Evolutionary conservation across 2,113 vertebrate genomes (phyloP).

Genomic region (Polypterus bichir): DNA sequence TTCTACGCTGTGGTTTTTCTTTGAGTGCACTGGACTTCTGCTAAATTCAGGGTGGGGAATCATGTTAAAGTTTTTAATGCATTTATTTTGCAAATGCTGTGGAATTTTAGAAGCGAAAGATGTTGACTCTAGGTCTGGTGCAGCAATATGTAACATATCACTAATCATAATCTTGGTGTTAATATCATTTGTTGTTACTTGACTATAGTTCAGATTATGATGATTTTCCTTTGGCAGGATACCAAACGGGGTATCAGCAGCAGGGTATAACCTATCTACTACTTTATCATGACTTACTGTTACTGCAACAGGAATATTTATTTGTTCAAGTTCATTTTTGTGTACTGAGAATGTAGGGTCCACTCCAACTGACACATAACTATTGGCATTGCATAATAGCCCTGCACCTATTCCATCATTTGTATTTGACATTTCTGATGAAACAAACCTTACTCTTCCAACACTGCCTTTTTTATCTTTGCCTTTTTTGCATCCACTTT

Average conservation of each 20-base stretch:
- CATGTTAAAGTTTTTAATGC: conserved; percentile 20
- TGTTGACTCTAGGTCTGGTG: too few species aligned
- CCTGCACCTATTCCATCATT: not conserved
- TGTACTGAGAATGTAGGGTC: too few species aligned
- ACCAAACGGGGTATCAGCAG: not conserved
- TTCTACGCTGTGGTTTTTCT: conserved; percentile 13
- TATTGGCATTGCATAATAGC: too few species aligned
- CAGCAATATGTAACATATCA: too few species aligned
- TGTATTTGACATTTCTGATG: not conserved
- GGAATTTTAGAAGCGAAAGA: too few species aligned
- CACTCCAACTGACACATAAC: too few species aligned
- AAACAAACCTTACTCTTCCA: conserved; percentile 4
- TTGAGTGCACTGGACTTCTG: conserved; percentile 37
- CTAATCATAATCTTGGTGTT: too few species aligned
- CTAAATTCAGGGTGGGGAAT: conserved; percentile 36
- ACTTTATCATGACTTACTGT: not conserved
- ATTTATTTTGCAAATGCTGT: not conserved
- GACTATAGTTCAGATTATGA: too few species aligned
- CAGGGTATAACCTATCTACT: too few species aligned
- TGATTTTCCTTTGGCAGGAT: too few species aligned
- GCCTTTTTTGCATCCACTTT: conserved; percentile 13
- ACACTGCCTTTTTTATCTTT: conserved; percentile 19
- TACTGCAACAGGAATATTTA: not conserved
- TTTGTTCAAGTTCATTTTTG: not conserved
- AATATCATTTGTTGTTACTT: too few species aligned